These are phyloP conservation scores for Lepidostoma basale DNA, from an alignment of 1,140 invertebrate species.

Conservation along the genomic window DNA sequence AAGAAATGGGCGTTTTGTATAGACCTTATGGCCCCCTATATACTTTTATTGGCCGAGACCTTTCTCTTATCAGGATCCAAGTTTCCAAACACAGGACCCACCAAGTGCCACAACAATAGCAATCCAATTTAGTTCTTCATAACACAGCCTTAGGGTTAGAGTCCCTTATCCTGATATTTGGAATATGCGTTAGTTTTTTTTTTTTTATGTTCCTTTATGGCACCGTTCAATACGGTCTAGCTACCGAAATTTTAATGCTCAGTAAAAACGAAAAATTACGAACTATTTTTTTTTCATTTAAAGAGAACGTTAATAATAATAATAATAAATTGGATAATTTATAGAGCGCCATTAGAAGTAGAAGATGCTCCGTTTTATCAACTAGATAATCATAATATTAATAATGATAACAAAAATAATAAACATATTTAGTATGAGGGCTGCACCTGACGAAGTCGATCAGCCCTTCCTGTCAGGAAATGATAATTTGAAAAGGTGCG, in stretches of 20 bases:
- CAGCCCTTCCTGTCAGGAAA: no score
- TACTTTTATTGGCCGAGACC: slow-evolving; percentile 26
- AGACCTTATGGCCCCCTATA: slow-evolving; percentile 15
- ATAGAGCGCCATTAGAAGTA: no score
- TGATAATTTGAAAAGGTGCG: no score
- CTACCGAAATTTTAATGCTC: slow-evolving; percentile 36
- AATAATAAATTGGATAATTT: no score
- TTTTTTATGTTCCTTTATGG: slow-evolving; percentile 28
- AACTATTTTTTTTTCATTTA: neutral
- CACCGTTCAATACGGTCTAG: slow-evolving; percentile 34
- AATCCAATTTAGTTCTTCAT: neutral
- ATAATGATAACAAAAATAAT: no score
- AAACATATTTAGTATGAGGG: no score
- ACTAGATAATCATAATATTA: no score
- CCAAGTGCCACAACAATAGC: neutral
- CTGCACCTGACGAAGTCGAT: no score
- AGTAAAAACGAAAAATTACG: neutral
- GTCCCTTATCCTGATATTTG: slow-evolving; percentile 6
- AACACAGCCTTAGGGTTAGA: neutral
- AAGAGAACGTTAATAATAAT: neutral
- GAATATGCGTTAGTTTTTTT: no score
- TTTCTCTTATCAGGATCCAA: slow-evolving; percentile 23
- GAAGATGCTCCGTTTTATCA: no score
- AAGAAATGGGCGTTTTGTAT: slow-evolving; percentile 23
- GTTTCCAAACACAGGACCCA: neutral